Conservation (phyloP, 1,140 invertebrate species). For the Eurosta solidaginis region DNA sequence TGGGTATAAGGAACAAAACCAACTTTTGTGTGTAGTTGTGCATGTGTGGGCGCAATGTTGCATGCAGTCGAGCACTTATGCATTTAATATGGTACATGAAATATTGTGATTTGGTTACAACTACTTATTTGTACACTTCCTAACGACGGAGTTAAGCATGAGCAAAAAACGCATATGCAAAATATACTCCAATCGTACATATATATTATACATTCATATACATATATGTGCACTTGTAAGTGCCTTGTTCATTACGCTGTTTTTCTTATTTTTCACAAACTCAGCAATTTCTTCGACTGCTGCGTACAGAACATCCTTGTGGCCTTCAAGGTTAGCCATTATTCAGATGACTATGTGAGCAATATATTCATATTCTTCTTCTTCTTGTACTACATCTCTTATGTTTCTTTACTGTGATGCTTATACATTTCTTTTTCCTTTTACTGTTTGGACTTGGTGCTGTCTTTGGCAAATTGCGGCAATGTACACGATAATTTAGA, state of each 20-base stretch:
- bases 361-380: neutral
- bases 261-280: neutral
- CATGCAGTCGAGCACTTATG: conserved; percentile 19
- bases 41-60: conserved; percentile 22
- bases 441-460: neutral
- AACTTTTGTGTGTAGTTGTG: neutral
- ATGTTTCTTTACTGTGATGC: neutral
- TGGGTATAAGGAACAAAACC: too few species aligned
- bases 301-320: neutral
- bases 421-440: neutral
- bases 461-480: conserved; percentile 26
- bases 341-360: neutral
- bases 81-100: conserved; percentile 24
- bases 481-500: conserved; percentile 24
- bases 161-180: neutral
- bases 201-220: neutral
- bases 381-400: neutral
- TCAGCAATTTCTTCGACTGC: neutral
- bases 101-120: conserved; percentile 26
- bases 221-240: neutral
- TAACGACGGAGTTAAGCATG: neutral
- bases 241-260: neutral
- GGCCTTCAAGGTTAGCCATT: neutral
- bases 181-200: neutral
- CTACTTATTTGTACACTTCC: conserved; percentile 12